Evolutionary conservation across 2,113 vertebrate species (phyloP).

Genomic region (Dasyprocta punctata): DNA sequence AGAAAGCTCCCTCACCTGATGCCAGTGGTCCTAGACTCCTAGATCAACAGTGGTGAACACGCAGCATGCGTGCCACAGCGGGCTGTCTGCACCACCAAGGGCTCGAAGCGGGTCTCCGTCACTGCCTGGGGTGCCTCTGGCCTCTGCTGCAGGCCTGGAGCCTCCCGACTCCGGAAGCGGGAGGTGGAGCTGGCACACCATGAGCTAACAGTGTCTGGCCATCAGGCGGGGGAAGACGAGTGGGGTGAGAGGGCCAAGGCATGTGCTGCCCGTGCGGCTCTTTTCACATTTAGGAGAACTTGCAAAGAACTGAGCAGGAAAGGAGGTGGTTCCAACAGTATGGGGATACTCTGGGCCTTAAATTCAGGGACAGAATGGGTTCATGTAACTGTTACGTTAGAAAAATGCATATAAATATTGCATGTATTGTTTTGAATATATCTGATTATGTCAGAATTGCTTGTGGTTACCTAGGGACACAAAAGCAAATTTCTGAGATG

Average conservation of each 20-base stretch:
- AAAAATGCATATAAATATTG: background rate
- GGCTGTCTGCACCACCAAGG: too few relatives aligned
- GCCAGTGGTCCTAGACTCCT: background rate
- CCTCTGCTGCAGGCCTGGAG: background rate
- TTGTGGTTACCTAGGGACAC: background rate
- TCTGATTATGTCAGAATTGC: background rate
- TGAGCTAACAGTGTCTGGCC: background rate
- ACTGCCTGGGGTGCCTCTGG: background rate
- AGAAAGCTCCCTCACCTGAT: background rate
- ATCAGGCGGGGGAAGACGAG: background rate
- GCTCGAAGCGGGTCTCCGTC: background rate
- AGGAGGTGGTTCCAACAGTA: background rate
- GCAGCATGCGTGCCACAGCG: background rate
- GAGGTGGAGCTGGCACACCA: too few relatives aligned
- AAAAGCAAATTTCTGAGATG: background rate
- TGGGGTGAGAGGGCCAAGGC: background rate
- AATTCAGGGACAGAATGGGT: background rate
- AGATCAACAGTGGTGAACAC: background rate
- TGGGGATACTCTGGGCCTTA: background rate
- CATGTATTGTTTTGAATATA: background rate
- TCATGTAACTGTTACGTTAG: background rate
- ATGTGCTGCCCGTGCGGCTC: background rate
- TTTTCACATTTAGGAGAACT: background rate
- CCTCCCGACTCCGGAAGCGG: background rate
- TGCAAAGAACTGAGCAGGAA: background rate